These are phyloP conservation scores for Bovichtus variegatus DNA, from an alignment of 2,797 vertebrate genomes.

Conservation along the genomic window DNA sequence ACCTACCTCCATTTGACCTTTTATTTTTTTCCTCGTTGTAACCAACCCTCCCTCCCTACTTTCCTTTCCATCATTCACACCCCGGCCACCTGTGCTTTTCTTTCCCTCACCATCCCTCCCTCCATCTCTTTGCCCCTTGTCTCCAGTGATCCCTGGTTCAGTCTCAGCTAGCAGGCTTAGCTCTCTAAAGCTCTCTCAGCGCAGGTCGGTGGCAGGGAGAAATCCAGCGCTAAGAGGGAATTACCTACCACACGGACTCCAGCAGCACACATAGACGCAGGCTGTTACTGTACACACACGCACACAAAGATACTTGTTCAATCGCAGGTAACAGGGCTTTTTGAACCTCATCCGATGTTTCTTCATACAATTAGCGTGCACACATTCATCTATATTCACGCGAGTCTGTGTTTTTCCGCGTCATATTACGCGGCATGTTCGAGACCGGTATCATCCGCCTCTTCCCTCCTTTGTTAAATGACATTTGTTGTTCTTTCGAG, in stretches of 20 bases:
- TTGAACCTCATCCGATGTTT: slow-evolving; percentile 3
- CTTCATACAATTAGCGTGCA: neutral
- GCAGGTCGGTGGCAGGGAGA: slow-evolving; percentile 67
- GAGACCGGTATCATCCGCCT: slow-evolving; percentile 47
- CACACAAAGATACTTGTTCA: neutral
- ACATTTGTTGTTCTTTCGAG: slow-evolving; percentile 77
- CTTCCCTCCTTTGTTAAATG: slow-evolving; percentile 62
- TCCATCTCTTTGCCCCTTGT: slow-evolving; percentile 52
- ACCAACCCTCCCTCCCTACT: slow-evolving; percentile 36
- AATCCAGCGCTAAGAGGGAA: slow-evolving; percentile 78
- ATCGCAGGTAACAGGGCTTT: neutral
- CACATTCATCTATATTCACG: neutral
- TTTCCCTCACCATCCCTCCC: slow-evolving; percentile 24
- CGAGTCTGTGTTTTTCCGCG: slow-evolving; percentile 6
- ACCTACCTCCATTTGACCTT: slow-evolving; percentile 60
- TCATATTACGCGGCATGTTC: neutral
- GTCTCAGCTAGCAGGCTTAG: slow-evolving; percentile 76
- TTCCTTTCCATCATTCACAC: slow-evolving; percentile 50
- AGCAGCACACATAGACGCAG: slow-evolving; percentile 41
- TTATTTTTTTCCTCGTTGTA: slow-evolving; percentile 36
- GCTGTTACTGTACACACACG: slow-evolving; percentile 4
- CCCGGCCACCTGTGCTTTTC: slow-evolving; percentile 23
- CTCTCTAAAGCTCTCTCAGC: slow-evolving; percentile 72
- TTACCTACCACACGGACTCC: slow-evolving; percentile 64
- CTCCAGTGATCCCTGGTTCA: slow-evolving; percentile 76